A percentile compares a stretch with the other conserved stretches of the same genome.
Evolutionary conservation across 2,888 invertebrate species (phyloP).

Genomic region (Ommatoiulus sabulosus): DNA sequence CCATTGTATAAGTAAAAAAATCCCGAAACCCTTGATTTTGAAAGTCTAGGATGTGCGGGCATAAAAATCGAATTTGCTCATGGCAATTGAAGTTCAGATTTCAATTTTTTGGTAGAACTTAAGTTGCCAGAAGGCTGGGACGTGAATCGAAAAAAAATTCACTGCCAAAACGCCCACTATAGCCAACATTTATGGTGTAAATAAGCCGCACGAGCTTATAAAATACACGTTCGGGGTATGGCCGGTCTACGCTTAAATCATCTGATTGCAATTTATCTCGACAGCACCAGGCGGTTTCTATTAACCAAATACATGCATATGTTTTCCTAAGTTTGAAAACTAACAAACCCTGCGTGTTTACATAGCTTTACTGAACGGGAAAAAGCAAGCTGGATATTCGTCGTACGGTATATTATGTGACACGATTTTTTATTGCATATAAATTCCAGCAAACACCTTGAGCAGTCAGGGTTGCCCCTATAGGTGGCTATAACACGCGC

Average conservation of each 20-base stretch:
- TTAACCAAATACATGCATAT: conserved; percentile 15
- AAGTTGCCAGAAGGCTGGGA: no score
- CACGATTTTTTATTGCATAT: background rate
- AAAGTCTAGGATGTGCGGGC: no score
- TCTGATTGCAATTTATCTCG: conserved; percentile 32
- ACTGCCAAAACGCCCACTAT: background rate
- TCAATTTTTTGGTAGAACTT: no score
- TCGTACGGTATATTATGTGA: background rate
- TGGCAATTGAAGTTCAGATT: no score
- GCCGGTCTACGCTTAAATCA: background rate
- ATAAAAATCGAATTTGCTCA: no score
- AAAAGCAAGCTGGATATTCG: background rate
- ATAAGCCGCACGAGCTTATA: background rate
- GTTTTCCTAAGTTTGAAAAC: conserved; percentile 7
- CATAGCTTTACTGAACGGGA: background rate
- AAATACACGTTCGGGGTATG: background rate
- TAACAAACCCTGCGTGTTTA: conserved; percentile 17
- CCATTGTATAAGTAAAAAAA: no score
- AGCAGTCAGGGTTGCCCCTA: background rate
- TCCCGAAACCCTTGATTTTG: no score
- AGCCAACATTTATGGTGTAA: background rate
- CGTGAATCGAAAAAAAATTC: no score
- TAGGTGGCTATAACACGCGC: background rate
- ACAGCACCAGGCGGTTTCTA: conserved; percentile 30
- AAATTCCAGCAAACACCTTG: background rate